Evolutionary conservation across 2,113 vertebrate genomes (phyloP).

Genomic region (Lophotis ruficrista): DNA sequence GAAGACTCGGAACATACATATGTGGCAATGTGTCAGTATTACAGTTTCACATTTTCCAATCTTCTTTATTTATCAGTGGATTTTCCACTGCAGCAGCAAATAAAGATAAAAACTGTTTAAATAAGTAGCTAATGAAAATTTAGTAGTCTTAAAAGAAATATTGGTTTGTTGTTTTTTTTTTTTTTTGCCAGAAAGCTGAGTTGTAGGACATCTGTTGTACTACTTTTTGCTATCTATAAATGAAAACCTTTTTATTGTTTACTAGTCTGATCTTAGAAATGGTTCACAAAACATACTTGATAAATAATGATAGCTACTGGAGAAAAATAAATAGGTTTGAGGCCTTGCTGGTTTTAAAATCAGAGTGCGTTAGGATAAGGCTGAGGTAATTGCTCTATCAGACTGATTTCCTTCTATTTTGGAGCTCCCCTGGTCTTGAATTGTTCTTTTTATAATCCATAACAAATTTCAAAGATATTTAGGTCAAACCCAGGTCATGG

Average conservation of each 20-base stretch:
- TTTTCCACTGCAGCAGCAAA: neutral
- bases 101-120: neutral
- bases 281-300: neutral
- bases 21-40: neutral
- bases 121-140: neutral
- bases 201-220: neutral
- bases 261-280: neutral
- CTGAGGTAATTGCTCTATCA: conserved; percentile 2
- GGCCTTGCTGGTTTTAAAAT: conserved; percentile 6
- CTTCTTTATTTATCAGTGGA: neutral
- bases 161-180: neutral
- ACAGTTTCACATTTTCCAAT: neutral
- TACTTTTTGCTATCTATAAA: neutral
- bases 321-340: neutral
- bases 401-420: neutral
- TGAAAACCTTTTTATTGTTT: neutral
- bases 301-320: conserved; percentile 4
- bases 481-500: neutral
- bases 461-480: neutral
- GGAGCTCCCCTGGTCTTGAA: neutral
- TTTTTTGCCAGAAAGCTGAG: neutral
- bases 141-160: neutral
- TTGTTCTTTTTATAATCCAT: neutral
- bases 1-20: neutral
- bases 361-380: neutral